Evolutionary conservation across 1,140 invertebrate genomes (phyloP), one percentile per base, ranked within the genome.

Genomic region (Lepidurus apus): DNA sequence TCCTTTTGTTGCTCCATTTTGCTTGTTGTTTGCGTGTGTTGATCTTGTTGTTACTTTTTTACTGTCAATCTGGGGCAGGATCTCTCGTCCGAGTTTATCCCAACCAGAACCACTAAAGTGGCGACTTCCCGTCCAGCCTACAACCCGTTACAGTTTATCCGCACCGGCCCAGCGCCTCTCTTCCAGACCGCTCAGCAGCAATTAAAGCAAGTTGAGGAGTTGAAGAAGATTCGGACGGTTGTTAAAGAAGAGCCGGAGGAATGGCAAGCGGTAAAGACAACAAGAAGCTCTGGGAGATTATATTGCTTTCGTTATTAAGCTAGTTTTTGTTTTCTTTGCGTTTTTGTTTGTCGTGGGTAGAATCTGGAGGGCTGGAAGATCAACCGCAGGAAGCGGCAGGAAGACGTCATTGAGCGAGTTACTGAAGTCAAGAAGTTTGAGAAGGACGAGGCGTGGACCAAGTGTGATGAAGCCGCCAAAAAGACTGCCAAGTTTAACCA

Each of bases 321-420:
- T 21, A 1, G 11, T 21, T 6, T 65, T 65, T 65, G 17, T 65
- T 65, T 65, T 1, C 4, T 1, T 65, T 10, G 9, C 21, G 53
- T 21, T 65, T 65, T n/a, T 1, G 4, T n/a, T 65, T n/a, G n/a
- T n/a, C n/a, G n/a, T n/a, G 6, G 53, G 53, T 13, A 95, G 93
- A 96, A 96, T 87, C 87, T 96, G 86, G 93, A 96, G 85, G 95
- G 94, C 86, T 96, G 95, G 95, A 96, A 96, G 86, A 93, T 92
- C 80, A 94, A 92, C 80, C 88, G 95, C 82, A 90, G 93, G 89
- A 95, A 95, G 90, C 89, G 91, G 79, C 93, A 93, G 82, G 94
- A 95, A 82, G 93, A 94, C 85, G 94, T 93, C 80, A 94, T 95
- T 82, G 93, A 95, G 85, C 88, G 93, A 80, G 93, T 93, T 45